These are phyloP conservation scores for Mus spretus DNA, from an alignment of 2,797 vertebrate genomes.

Conservation along the genomic window DNA sequence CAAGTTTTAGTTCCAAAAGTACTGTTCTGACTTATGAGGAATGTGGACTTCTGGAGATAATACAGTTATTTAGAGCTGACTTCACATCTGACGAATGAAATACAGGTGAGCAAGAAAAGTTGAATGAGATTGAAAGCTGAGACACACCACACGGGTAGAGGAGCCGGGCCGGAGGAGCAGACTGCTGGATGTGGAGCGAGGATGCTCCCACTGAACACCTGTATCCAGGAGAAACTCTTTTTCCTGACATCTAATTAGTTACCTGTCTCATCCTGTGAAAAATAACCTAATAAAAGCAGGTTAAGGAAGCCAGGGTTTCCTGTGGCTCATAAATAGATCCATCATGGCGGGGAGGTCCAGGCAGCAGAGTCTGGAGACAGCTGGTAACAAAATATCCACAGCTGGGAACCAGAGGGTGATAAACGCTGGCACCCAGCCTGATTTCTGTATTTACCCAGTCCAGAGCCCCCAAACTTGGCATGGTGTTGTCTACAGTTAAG, in stretches of 20 bases:
- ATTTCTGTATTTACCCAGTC: not conserved
- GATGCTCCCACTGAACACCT: not conserved
- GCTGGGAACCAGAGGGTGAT: not conserved
- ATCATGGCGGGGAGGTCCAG: too few species aligned
- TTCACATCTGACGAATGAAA: slow-evolving; percentile 37
- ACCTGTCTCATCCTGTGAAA: not conserved
- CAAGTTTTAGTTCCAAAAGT: not conserved
- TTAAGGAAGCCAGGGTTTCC: not conserved
- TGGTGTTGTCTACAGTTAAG: not conserved
- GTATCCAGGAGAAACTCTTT: not conserved
- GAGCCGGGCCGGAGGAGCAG: not conserved
- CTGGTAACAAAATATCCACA: not conserved
- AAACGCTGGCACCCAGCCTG: too few species aligned
- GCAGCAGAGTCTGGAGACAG: not conserved
- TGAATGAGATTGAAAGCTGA: not conserved
- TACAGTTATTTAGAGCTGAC: not conserved
- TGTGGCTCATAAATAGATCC: not conserved
- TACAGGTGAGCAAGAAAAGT: not conserved
- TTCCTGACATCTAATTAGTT: not conserved
- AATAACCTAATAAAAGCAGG: not conserved
- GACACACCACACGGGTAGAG: not conserved
- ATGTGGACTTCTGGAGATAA: not conserved
- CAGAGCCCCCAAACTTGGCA: too few species aligned
- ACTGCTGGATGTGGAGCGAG: not conserved
- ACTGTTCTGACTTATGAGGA: not conserved